Conservation (phyloP, 2,797 vertebrate genomes). For the Paedocypris micromegethes region DNA sequence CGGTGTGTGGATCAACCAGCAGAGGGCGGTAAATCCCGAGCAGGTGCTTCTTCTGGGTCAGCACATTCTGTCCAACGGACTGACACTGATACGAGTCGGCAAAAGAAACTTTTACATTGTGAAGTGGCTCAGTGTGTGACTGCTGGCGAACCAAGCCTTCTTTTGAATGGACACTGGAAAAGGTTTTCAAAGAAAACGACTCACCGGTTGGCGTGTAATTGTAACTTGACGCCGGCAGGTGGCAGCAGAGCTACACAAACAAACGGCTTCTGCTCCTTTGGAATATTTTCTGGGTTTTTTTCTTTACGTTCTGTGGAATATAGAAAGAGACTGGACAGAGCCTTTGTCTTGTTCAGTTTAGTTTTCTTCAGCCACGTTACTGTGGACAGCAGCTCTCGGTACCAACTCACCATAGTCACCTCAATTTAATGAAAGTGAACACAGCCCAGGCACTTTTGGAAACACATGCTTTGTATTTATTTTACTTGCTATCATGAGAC, state of each 20-base stretch:
- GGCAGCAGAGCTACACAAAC: constrained; percentile 32
- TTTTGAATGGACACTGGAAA: too few relatives aligned
- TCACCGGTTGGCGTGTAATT: not conserved
- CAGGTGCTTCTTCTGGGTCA: constrained; percentile 79
- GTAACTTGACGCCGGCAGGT: constrained; percentile 40
- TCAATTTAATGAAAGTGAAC: too few relatives aligned
- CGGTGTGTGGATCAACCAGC: constrained; percentile 89
- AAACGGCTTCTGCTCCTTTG: too few relatives aligned
- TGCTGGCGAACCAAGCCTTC: not conserved
- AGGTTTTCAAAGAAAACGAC: too few relatives aligned
- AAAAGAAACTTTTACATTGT: constrained; percentile 91
- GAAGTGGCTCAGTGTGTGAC: constrained; percentile 86
- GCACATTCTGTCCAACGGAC: constrained; percentile 88
- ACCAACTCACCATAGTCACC: constrained; percentile 7
- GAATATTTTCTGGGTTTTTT: not conserved
- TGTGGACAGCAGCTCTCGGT: constrained; percentile 10
- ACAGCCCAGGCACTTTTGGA: too few relatives aligned
- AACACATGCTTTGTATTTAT: too few relatives aligned
- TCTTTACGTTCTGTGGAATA: constrained; percentile 16
- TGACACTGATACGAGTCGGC: constrained; percentile 83
- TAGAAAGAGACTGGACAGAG: constrained; percentile 23
- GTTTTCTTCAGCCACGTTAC: constrained; percentile 6
- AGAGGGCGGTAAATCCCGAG: constrained; percentile 74
- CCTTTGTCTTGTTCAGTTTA: not conserved
- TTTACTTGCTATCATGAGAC: too few relatives aligned